Evolutionary conservation across 2,797 vertebrate species (phyloP).

Genomic region (Cynopterus sphinx): DNA sequence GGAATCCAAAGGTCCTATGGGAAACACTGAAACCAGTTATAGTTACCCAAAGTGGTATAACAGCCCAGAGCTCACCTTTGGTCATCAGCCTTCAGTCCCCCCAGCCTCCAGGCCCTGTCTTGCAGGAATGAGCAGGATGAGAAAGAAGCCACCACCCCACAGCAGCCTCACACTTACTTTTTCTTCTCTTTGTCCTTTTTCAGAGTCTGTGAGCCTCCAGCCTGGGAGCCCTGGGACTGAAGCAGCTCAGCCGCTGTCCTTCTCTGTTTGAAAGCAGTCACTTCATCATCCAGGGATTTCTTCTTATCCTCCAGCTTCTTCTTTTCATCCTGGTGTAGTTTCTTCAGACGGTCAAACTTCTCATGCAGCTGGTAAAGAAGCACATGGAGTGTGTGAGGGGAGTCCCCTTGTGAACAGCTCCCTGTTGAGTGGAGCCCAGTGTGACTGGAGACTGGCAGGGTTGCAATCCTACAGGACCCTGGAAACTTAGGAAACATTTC

Average conservation of each 20-base stretch:
- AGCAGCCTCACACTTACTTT: conserved; percentile 93
- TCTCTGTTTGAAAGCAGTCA: conserved; percentile 97
- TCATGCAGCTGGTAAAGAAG: conserved; percentile 91
- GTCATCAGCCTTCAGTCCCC: neutral
- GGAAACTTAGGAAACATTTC: neutral
- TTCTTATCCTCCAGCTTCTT: conserved; percentile 99
- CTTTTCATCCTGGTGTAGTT: conserved; percentile 98
- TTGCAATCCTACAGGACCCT: neutral
- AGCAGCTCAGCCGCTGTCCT: conserved; percentile 97
- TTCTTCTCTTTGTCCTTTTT: conserved; percentile 99
- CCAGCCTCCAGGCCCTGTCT: neutral
- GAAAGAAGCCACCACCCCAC: conserved; percentile 33
- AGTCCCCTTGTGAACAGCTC: neutral
- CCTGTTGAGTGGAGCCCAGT: neutral
- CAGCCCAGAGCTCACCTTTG: neutral
- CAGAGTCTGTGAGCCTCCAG: conserved; percentile 97
- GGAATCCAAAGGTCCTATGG: neutral
- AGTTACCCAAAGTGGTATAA: neutral
- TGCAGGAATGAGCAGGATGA: conserved; percentile 28
- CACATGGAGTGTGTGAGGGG: conserved; percentile 23
- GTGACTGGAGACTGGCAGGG: neutral
- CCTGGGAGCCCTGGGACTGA: conserved; percentile 96
- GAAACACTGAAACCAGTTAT: neutral
- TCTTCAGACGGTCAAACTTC: conserved; percentile 98
- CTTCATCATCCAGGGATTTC: conserved; percentile 95